Conservation (phyloP, 2,888 invertebrate genomes). For the Drosophila conformis region DNA sequence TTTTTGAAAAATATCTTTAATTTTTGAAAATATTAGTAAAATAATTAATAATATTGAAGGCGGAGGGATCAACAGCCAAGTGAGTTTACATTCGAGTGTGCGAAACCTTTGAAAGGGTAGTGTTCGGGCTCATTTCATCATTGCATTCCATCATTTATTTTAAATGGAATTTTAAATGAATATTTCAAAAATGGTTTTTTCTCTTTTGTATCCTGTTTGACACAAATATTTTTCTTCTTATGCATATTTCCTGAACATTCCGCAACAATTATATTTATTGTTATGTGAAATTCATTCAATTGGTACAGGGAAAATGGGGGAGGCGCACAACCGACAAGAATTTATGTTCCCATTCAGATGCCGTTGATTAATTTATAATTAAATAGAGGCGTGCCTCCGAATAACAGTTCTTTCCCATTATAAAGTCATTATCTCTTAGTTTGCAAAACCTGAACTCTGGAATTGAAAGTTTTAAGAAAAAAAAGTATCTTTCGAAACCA, state of each 20-base stretch:
- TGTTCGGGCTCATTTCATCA: neutral
- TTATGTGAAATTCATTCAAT: too few species aligned
- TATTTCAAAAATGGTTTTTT: neutral
- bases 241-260: too few species aligned
- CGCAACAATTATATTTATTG: too few species aligned
- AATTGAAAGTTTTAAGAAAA: neutral
- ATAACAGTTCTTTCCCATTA: neutral
- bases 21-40: too few species aligned
- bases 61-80: neutral
- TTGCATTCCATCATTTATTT: too few species aligned
- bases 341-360: too few species aligned
- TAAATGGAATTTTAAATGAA: neutral
- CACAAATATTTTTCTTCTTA: neutral
- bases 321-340: too few species aligned
- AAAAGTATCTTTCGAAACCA: neutral
- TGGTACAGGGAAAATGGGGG: too few species aligned
- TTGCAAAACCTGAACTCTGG: neutral
- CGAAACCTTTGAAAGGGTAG: neutral
- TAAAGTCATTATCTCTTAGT: too few species aligned
- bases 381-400: neutral
- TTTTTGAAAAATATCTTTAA: neutral
- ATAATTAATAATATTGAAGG: too few species aligned
- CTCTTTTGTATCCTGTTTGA: neutral
- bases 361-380: too few species aligned
- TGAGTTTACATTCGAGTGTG: neutral